Base-by-base conservation (phyloP, 2,888 invertebrate genomes). In the Choreutis nemorana region DNA sequence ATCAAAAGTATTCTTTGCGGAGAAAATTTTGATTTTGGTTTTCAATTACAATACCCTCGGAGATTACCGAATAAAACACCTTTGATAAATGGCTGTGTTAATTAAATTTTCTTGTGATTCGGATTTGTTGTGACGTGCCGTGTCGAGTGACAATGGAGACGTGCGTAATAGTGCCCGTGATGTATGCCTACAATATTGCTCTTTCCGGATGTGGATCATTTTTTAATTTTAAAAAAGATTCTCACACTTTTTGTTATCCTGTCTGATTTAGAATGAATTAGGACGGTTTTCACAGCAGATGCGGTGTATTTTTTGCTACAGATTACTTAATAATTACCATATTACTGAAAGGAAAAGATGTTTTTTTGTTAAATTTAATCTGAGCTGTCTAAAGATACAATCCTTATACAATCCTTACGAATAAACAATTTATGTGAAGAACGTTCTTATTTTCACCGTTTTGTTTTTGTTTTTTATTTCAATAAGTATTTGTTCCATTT, bases 21-120 rank as follows among this genome's bases (percentile, higher is more conserved):
- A 63, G 62, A 62, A 67, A 67, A 65, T 70, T 75, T 70, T 67
- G 67, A 72, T 72, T 75, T 70, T 67, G 67, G 71, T 72, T 72
- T 73, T 71, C 67, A 68, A 66, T 67, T 61, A 58, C 51, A 66
- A 65, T 65, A 49, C 48, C 50, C 45, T 44, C 56, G 43, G 53
- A 55, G 62, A 67, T 68, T 66, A 57, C 57, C 49, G 58, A 62
- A 67, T 55, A 53, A 58, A 57, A 62, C 54, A 53, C 47, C 39
- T 46, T 54, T 66, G 63, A 68, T 71, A 59, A 67, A 72, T 72
- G 62, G 60, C 50, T 45, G 40, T 34, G 51, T 61, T 66, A 61
- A 66, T 70, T 62, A 61, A 57, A 50, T 54, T 40, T 42, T 30
- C 39, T 28, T 31, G 23, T 25, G 30, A 30, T 23, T 8, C 8